A percentile compares a stretch with the other conserved stretches of the same genome.
Conservation (phyloP, 1,140 invertebrate species). For the Delia radicum region DNA sequence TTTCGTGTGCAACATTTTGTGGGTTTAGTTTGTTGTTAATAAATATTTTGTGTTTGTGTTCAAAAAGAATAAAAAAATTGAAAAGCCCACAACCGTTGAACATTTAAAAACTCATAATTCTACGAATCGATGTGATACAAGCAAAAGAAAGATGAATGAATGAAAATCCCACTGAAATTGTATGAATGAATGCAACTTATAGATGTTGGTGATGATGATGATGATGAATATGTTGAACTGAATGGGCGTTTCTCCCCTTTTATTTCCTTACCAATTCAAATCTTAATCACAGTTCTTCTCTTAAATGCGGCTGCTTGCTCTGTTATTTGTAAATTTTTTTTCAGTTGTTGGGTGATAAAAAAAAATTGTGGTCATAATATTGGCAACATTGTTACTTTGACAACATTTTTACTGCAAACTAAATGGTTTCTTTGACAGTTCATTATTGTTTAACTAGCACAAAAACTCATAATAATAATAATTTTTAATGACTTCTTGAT, state of each 20-base stretch:
- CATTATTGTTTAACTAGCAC: background rate
- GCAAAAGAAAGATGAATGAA: background rate
- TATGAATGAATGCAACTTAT: background rate
- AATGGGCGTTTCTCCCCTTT: background rate
- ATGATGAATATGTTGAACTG: background rate
- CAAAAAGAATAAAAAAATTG: too few relatives aligned
- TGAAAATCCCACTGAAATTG: too few relatives aligned
- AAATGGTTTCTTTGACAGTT: conserved; percentile 25
- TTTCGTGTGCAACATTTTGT: conserved; percentile 4
- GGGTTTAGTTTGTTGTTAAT: background rate
- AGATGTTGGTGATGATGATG: background rate
- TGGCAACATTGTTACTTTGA: conserved; percentile 15
- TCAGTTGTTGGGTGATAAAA: background rate
- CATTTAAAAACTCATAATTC: background rate
- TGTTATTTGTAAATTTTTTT: too few relatives aligned
- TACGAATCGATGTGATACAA: conserved; percentile 6
- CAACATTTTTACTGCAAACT: conserved; percentile 13
- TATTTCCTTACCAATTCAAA: background rate
- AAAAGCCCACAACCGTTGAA: background rate
- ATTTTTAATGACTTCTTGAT: background rate
- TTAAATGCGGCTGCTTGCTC: background rate
- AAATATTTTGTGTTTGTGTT: background rate
- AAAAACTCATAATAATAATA: background rate
- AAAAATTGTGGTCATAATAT: background rate
- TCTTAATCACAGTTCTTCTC: background rate